Base-by-base conservation (phyloP, 92 coral and sea anemone genomes). In the Ricordea florida region DNA sequence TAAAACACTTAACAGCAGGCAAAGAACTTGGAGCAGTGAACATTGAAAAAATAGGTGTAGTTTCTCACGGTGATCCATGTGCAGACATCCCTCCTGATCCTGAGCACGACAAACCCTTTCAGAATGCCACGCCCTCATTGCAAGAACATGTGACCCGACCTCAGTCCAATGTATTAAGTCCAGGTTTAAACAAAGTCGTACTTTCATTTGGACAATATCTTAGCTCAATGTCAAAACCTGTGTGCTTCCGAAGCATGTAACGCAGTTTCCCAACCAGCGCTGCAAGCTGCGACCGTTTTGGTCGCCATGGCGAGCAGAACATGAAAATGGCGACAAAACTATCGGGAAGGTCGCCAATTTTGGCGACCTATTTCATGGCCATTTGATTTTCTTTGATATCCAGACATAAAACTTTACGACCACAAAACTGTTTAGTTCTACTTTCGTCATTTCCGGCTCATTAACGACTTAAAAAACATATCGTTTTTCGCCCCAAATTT, bases 161-260 rank as follows among this genome's bases (percentile, higher is more conserved):
- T 9, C 30, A 20, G 28, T 2, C 60, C 25, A 10, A 18, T 27
- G 30, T 10, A n/a, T 4, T 20, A 27, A 31, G 42, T 62, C 66
- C 65, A 43, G 89, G 82, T 46, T 20, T 87, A 16, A 77, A 81
- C 5, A 48, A 76, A 31, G 85, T 83, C 10, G 79, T 78, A 1
- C 44, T 66, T 47, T 71, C 79, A 17, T 52, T 71, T 62, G 86
- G 72, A 13, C 56, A 82, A 31, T 76, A 76, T 67, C 78, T 80
- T 17, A 27, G 66, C 17, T 21, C 62, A 42, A 26, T 43, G 23
- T 62, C 81, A 9, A 62, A 62, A 32, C 58, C 64, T n/a, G 27
- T 72, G 57, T 36, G 80, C 75, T 10, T 81, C 88, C 13, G 92
- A 87, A 67, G 84, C 70, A 2, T 74, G 83, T 50, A 86, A 55